Base-by-base conservation (phyloP, 2,113 vertebrate species). In the Suncus etruscus region DNA sequence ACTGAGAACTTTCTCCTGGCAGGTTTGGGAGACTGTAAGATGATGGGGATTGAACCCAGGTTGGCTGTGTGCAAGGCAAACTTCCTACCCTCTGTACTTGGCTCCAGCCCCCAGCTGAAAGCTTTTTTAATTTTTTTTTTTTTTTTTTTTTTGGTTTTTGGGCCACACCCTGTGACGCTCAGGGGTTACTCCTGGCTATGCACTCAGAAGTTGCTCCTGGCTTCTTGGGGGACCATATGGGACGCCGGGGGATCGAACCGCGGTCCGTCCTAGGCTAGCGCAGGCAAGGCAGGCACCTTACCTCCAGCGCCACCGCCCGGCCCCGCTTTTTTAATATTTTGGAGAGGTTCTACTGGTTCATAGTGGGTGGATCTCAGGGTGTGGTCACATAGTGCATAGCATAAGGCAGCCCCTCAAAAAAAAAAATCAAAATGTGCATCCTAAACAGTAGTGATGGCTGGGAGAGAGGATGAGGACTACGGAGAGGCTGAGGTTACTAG, bases 341-440 rank as follows among this genome's bases (percentile, higher is more conserved):
- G 54, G 54, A 16, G 54, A 92, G 32, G 11, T 87, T 22, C 39
- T 87, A 25, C n/a, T 68, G 87, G 29, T 48, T 32, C 78, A 47
- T 75, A 22, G 39, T n/a, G 51, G 31, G 31, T 63, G 83, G n/a
- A 72, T 14, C 31, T 66, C 48, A 89, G 32, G 29, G 70, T 80
- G 51, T 27, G 84, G 47, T 18, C 61, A 39, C 20, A 47, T 47
- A 0, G 1, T 47, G 32, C 24, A 72, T 9, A 48, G 51, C 31
- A 45, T 24, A 50, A 74, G 69, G 58, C 32, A 48, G 39, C 5
- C 8, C 15, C 3, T 6, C 5, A 15, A 11, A 48, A 25, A 77
- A 87, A 91, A 69, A n/a, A 90, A 48, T 80, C n/a, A 70, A 63
- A 72, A 72, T 61, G 32, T 72, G 54, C 76, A 2, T 32, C 78